A percentile compares a stretch with the other conserved stretches of the same genome.
phyloP scores from a whole-genome alignment of 2,888 invertebrate species.

The Pachymerium ferrugineum region DNA sequence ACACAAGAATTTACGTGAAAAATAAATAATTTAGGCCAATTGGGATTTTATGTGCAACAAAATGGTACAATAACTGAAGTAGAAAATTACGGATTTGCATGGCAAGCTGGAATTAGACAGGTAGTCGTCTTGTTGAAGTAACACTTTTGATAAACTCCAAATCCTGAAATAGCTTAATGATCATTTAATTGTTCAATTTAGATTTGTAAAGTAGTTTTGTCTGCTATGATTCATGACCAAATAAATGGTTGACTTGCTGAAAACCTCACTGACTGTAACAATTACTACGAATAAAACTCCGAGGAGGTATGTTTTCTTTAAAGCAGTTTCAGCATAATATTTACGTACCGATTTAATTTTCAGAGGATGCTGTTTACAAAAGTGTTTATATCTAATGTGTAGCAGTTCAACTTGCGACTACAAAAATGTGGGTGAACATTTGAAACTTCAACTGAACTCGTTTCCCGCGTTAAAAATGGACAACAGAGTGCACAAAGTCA shows the following conservation, averaged over 20 bases:
- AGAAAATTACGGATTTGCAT: slow-evolving; percentile 58
- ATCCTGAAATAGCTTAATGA: neutral
- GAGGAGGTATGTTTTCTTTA: slow-evolving; percentile 51
- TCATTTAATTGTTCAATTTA: slow-evolving; percentile 37
- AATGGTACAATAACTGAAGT: slow-evolving; percentile 92
- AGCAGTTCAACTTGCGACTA: slow-evolving; percentile 60
- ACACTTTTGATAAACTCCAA: slow-evolving; percentile 16
- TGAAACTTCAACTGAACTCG: neutral
- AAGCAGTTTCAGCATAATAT: too few species aligned
- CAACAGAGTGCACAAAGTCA: slow-evolving; percentile 44
- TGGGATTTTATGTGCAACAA: slow-evolving; percentile 75
- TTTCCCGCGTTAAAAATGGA: slow-evolving; percentile 22
- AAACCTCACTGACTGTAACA: slow-evolving; percentile 80
- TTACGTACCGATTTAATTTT: too few species aligned
- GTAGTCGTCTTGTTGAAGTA: slow-evolving; percentile 78
- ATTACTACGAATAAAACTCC: slow-evolving; percentile 68
- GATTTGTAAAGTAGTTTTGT: slow-evolving; percentile 81
- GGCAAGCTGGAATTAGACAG: slow-evolving; percentile 74
- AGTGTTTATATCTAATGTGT: slow-evolving; percentile 59
- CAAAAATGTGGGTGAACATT: slow-evolving; percentile 57
- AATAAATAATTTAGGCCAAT: slow-evolving; percentile 73
- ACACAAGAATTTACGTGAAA: slow-evolving; percentile 74
- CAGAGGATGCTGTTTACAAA: slow-evolving; percentile 61
- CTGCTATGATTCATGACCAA: slow-evolving; percentile 82
- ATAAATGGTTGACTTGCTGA: slow-evolving; percentile 86